A percentile compares a stretch with the other conserved stretches of the same genome.
These are phyloP conservation scores for Salmo trutta DNA, from an alignment of 2,797 vertebrate genomes.

Conservation along the genomic window DNA sequence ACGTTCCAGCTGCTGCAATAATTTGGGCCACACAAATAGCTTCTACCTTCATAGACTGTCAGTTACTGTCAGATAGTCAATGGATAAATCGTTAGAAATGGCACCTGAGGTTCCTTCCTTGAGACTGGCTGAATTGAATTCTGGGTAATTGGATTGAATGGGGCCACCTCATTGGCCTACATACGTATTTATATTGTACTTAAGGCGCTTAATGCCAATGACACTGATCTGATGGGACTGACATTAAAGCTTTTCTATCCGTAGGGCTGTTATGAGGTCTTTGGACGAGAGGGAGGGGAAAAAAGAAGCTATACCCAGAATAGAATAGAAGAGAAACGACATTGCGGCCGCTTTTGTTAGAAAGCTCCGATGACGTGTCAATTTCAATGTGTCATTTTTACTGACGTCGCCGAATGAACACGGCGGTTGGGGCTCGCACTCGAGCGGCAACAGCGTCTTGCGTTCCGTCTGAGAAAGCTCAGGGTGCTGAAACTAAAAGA, in stretches of 20 bases:
- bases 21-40: conserved; percentile 34
- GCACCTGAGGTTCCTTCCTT: conserved; percentile 63
- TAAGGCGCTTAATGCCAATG: conserved; percentile 74
- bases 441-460: conserved; percentile 38
- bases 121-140: conserved; percentile 66
- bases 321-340: conserved; percentile 57
- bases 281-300: conserved; percentile 14
- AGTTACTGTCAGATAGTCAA: not conserved
- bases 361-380: conserved; percentile 64
- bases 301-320: conserved; percentile 25
- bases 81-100: conserved; percentile 54
- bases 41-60: not conserved
- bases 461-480: conserved; percentile 51
- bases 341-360: conserved; percentile 63
- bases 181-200: conserved; percentile 74
- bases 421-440: conserved; percentile 35
- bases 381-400: conserved; percentile 70
- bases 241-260: conserved; percentile 79
- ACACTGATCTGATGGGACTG: conserved; percentile 77
- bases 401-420: conserved; percentile 25
- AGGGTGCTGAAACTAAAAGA: conserved; percentile 47
- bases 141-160: conserved; percentile 74
- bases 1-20: conserved; percentile 10
- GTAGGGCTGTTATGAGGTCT: conserved; percentile 56
- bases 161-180: conserved; percentile 75